These are phyloP conservation scores for Leptatherina wallacei DNA, from an alignment of 2,797 vertebrate genomes.

Conservation along the genomic window DNA sequence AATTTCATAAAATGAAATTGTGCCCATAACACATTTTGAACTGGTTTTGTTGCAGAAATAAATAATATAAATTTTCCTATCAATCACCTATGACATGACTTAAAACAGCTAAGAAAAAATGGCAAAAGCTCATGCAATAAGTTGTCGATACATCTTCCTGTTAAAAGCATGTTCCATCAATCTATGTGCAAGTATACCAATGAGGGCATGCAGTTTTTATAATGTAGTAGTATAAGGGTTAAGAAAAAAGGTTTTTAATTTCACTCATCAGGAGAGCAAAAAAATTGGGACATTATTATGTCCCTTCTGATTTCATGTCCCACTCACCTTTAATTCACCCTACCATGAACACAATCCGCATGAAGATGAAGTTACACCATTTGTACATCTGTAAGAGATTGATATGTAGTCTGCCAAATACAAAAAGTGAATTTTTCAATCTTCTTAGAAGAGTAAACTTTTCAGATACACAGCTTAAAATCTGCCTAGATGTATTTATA, in stretches of 20 bases:
- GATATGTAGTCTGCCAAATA: not conserved
- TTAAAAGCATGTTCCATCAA: too few relatives aligned
- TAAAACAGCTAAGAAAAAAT: not conserved
- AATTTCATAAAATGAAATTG: not conserved
- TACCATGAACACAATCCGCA: not conserved
- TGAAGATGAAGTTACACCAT: too few relatives aligned
- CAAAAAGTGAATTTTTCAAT: not conserved
- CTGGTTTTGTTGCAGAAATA: not conserved
- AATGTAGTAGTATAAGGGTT: not conserved
- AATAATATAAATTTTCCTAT: not conserved
- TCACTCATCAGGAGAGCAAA: not conserved
- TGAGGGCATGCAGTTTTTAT: not conserved
- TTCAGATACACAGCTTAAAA: constrained; percentile 20
- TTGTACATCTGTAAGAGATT: not conserved
- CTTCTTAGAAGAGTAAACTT: constrained; percentile 16
- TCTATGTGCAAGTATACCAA: too few relatives aligned
- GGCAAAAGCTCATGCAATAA: too few relatives aligned
- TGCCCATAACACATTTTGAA: not conserved
- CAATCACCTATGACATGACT: not conserved
- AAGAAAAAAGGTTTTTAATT: not conserved
- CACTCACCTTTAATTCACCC: not conserved
- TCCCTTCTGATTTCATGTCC: not conserved
- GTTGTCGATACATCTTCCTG: too few relatives aligned
- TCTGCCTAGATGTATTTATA: constrained; percentile 5
- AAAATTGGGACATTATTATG: not conserved